Conservation (phyloP, 1,140 invertebrate species). For the Magallana gigas region DNA sequence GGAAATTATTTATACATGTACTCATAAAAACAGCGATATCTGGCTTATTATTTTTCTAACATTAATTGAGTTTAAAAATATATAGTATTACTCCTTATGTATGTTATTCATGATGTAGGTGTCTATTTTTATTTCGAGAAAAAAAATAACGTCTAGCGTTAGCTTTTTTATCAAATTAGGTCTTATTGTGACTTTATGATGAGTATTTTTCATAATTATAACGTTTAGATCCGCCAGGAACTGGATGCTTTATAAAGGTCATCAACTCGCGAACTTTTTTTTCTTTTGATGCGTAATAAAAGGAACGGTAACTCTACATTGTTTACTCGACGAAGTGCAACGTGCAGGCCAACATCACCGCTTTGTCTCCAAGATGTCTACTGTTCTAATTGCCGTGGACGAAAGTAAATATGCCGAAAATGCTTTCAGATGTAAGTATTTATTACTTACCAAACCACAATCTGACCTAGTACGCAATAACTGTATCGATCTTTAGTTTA, state of each 20-base stretch:
- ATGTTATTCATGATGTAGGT: too few species aligned
- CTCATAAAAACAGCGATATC: too few species aligned
- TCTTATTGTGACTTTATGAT: too few species aligned
- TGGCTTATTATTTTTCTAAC: too few species aligned
- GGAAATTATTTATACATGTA: too few species aligned
- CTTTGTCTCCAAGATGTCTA: not conserved
- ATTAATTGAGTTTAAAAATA: too few species aligned
- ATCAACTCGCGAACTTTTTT: not conserved
- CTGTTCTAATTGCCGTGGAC: conserved; percentile 63
- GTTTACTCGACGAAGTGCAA: not conserved
- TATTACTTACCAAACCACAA: not conserved
- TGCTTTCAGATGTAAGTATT: conserved; percentile 65
- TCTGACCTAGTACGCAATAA: too few species aligned
- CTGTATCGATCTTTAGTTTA: too few species aligned
- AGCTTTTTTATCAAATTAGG: too few species aligned
- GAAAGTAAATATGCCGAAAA: conserved; percentile 61
- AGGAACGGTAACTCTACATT: not conserved
- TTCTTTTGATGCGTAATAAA: not conserved
- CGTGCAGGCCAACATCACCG: not conserved
- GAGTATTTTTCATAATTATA: not conserved
- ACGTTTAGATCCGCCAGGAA: not conserved
- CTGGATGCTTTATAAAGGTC: not conserved
- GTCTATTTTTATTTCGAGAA: too few species aligned
- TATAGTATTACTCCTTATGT: too few species aligned
- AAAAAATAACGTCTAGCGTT: too few species aligned